Conservation (phyloP, 1,140 invertebrate genomes). For the Cotesia vestalis region DNA sequence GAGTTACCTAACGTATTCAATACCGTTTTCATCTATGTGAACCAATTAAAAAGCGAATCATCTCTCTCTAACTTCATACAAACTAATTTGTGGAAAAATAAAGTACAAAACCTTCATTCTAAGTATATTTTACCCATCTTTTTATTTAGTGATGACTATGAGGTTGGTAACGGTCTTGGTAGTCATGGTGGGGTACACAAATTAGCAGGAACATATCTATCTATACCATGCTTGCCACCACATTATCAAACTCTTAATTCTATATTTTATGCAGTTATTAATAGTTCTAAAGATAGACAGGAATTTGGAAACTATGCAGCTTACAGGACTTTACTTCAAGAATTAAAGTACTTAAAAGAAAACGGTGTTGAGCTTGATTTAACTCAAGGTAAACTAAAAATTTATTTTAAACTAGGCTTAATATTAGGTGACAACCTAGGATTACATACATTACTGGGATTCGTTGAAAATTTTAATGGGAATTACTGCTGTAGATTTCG, state of each 20-base stretch:
- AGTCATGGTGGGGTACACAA: conserved; percentile 42
- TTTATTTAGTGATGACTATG: conserved; percentile 45
- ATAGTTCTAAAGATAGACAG: conserved; percentile 40
- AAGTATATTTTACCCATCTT: conserved; percentile 38
- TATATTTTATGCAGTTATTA: conserved; percentile 42
- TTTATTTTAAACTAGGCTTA: conserved; percentile 28
- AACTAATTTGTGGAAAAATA: conserved; percentile 33
- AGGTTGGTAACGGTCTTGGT: conserved; percentile 43
- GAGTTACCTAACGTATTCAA: conserved; percentile 24
- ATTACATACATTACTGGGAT: neutral
- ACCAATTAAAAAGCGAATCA: conserved; percentile 28
- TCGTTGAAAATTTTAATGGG: conserved; percentile 12
- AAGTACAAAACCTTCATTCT: conserved; percentile 5
- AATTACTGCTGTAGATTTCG: neutral
- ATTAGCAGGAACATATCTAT: conserved; percentile 40
- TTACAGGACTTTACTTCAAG: conserved; percentile 39
- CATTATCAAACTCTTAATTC: conserved; percentile 28
- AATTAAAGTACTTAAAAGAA: conserved; percentile 37
- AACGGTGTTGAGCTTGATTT: conserved; percentile 16
- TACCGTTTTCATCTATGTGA: neutral
- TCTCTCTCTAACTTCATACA: conserved; percentile 39
- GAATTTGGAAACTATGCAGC: conserved; percentile 38
- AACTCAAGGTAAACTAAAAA: conserved; percentile 1
- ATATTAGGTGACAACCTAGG: neutral
- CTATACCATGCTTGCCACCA: conserved; percentile 42